A percentile compares a stretch with the other conserved stretches of the same genome.
Conservation (phyloP, 2,888 invertebrate genomes). For the Pristionchus arcanus region DNA sequence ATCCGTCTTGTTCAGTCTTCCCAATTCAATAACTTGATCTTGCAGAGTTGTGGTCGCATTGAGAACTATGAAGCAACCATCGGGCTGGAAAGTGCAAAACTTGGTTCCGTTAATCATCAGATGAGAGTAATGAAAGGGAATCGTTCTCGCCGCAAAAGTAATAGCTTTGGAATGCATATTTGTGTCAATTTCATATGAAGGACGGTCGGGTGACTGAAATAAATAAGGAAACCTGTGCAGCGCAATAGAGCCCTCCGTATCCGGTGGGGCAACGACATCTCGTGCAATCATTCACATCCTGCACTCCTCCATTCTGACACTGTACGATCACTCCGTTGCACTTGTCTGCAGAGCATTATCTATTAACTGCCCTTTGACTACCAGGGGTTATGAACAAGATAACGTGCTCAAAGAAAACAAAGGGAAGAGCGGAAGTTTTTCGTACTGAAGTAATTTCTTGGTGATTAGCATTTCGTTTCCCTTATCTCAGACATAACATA, state of each 20-base stretch:
- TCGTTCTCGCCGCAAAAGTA: too few relatives aligned
- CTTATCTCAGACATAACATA: neutral
- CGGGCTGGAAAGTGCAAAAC: slow-evolving; percentile 8
- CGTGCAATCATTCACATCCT: slow-evolving; percentile 52
- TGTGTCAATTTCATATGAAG: too few relatives aligned
- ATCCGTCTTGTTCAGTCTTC: slow-evolving; percentile 43
- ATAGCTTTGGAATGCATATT: too few relatives aligned
- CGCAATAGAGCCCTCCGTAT: slow-evolving; percentile 48
- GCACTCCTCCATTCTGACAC: slow-evolving; percentile 53
- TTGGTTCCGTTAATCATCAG: neutral
- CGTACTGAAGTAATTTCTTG: too few relatives aligned
- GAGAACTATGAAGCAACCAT: slow-evolving; percentile 30
- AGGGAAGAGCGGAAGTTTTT: too few relatives aligned
- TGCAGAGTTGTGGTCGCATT: slow-evolving; percentile 12
- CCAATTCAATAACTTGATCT: slow-evolving; percentile 46
- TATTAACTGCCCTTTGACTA: neutral
- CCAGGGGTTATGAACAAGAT: too few relatives aligned
- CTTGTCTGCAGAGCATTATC: neutral
- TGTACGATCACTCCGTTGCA: slow-evolving; percentile 48
- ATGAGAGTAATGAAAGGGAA: too few relatives aligned
- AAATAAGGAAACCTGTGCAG: neutral
- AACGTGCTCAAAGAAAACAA: too few relatives aligned
- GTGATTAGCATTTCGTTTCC: neutral
- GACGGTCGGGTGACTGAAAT: too few relatives aligned
- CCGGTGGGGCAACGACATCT: slow-evolving; percentile 46